phyloP scores from a whole-genome alignment of 2,888 invertebrate genomes.

The Villa cingulata region DNA sequence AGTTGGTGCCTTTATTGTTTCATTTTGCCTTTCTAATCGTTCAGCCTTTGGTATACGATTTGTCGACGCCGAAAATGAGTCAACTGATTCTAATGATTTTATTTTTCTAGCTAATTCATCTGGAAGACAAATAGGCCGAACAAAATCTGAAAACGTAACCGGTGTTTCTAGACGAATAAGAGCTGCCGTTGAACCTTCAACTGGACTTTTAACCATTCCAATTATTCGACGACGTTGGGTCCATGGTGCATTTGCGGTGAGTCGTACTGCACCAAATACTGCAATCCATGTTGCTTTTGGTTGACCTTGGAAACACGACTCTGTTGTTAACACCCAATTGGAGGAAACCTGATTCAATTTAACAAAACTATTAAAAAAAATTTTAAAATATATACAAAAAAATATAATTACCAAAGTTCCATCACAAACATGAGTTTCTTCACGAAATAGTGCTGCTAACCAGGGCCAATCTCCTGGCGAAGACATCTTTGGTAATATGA shows the following conservation, averaged over 20 bases:
- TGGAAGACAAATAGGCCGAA: constrained; percentile 68
- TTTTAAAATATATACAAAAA: background rate
- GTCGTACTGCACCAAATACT: constrained; percentile 59
- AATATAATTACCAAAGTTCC: constrained; percentile 51
- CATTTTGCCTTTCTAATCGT: constrained; percentile 19
- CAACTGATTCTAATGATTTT: constrained; percentile 19
- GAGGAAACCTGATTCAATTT: constrained; percentile 38
- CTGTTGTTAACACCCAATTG: constrained; percentile 75
- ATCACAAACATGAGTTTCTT: constrained; percentile 78
- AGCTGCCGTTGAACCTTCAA: constrained; percentile 76
- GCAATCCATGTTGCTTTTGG: constrained; percentile 80
- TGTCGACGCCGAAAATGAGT: constrained; percentile 8
- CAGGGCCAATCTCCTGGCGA: constrained; percentile 86
- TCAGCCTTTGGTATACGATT: constrained; percentile 30
- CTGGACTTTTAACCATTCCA: constrained; percentile 78
- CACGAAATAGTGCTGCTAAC: constrained; percentile 70
- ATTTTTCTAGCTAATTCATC: constrained; percentile 37
- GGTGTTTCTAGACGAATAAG: constrained; percentile 66
- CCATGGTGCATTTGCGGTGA: constrained; percentile 73
- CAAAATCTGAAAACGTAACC: constrained; percentile 63
- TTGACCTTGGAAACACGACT: constrained; percentile 80
- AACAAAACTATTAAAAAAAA: background rate
- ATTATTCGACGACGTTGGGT: constrained; percentile 71
- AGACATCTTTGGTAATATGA: constrained; percentile 52
- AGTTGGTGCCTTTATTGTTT: constrained; percentile 4